phyloP scores from a whole-genome alignment of 2,113 vertebrate species.

The Edolisoma coerulescens region DNA sequence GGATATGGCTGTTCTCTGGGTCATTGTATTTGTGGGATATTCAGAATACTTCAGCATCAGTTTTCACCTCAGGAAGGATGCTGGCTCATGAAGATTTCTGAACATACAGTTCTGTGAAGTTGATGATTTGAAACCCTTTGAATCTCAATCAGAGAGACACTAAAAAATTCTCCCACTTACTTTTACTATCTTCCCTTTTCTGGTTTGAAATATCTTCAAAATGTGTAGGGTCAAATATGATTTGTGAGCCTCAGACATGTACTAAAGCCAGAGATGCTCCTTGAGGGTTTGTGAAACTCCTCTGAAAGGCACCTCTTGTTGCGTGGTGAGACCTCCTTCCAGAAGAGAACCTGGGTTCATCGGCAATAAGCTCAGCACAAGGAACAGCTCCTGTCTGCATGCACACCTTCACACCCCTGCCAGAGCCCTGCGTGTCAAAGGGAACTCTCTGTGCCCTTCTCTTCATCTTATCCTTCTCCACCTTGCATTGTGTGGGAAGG shows the following conservation, averaged over 20 bases:
- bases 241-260: neutral
- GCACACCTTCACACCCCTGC: neutral
- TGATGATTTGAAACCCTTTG: neutral
- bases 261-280: neutral
- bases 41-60: neutral
- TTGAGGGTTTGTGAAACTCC: neutral
- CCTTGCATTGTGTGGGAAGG: neutral
- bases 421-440: accelerated
- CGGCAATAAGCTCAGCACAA: neutral
- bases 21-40: accelerated
- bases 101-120: neutral
- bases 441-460: neutral
- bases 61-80: neutral
- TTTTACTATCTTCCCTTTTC: neutral
- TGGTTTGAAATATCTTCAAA: neutral
- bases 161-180: neutral
- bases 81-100: neutral
- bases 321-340: neutral
- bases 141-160: neutral
- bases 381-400: neutral
- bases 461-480: neutral
- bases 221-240: neutral
- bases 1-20: neutral
- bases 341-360: neutral
- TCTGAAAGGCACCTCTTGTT: neutral